A percentile compares a stretch with the other conserved stretches of the same genome.
These are phyloP conservation scores for Patella depressa DNA, from an alignment of 2,888 invertebrate species.

Conservation along the genomic window DNA sequence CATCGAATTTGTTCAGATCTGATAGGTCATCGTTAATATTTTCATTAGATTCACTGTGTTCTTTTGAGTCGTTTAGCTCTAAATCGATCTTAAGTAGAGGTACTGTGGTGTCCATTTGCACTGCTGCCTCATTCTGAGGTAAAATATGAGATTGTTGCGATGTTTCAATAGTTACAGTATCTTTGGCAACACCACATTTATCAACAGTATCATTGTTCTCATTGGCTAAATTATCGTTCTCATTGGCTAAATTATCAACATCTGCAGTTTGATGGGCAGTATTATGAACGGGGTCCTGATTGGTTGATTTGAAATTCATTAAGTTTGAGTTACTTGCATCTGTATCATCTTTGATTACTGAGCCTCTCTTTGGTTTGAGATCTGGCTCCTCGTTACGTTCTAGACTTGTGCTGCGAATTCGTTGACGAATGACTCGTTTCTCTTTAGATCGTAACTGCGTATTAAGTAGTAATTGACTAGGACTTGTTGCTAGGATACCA, in stretches of 20 bases:
- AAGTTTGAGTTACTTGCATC: background rate
- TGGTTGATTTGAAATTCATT: background rate
- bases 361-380: no score
- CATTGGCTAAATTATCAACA: background rate
- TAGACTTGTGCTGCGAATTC: background rate
- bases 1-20: background rate
- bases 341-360: background rate
- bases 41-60: background rate
- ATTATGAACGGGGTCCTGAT: background rate
- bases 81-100: conserved; percentile 8
- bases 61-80: background rate
- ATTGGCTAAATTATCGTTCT: background rate
- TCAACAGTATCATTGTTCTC: background rate
- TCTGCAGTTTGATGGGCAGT: no score
- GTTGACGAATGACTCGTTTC: background rate
- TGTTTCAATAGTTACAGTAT: background rate
- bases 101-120: background rate
- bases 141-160: background rate
- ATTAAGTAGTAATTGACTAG: conserved; percentile 47
- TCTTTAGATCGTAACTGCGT: background rate
- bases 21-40: background rate
- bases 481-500: conserved; percentile 69
- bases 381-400: background rate
- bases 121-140: conserved; percentile 6
- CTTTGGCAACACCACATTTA: background rate